Evolutionary conservation across 2,113 vertebrate genomes (phyloP).

Genomic region (Aspiorhynchus laticeps): DNA sequence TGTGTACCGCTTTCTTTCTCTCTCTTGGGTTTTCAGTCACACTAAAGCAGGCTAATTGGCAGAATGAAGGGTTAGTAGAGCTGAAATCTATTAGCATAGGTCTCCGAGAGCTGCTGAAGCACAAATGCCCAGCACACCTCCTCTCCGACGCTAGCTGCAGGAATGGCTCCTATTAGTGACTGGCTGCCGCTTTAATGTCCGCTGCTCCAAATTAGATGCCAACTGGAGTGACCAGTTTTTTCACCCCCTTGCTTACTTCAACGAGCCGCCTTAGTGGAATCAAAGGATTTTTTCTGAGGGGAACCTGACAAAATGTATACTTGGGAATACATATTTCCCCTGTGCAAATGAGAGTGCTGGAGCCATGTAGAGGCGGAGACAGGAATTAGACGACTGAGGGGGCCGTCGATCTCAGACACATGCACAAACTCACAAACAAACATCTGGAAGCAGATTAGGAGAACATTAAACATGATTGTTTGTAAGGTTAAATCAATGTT

Average conservation of each 20-base stretch:
- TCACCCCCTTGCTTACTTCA: constrained; percentile 54
- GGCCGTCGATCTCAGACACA: background rate
- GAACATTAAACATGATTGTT: constrained; percentile 33
- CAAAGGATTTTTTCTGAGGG: constrained; percentile 70
- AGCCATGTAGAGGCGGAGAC: constrained; percentile 52
- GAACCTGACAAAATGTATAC: constrained; percentile 64
- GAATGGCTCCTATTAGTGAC: constrained; percentile 79
- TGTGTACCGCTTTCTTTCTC: background rate
- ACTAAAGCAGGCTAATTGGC: constrained; percentile 73
- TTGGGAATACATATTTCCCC: constrained; percentile 66
- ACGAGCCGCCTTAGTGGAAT: constrained; percentile 65
- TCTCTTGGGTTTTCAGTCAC: constrained; percentile 37
- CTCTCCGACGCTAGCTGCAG: constrained; percentile 56
- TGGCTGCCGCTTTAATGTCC: constrained; percentile 79
- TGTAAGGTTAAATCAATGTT: constrained; percentile 38
- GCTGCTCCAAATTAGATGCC: constrained; percentile 73
- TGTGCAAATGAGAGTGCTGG: constrained; percentile 59
- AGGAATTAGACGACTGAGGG: background rate
- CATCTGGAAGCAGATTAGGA: constrained; percentile 30
- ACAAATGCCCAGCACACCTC: constrained; percentile 70
- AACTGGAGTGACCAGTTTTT: constrained; percentile 74
- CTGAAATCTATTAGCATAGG: constrained; percentile 77
- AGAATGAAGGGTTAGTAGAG: constrained; percentile 63
- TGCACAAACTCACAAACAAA: constrained; percentile 29
- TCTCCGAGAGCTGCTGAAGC: constrained; percentile 63